Evolutionary conservation across 1,140 invertebrate genomes (phyloP).

Genomic region (Homarus americanus): DNA sequence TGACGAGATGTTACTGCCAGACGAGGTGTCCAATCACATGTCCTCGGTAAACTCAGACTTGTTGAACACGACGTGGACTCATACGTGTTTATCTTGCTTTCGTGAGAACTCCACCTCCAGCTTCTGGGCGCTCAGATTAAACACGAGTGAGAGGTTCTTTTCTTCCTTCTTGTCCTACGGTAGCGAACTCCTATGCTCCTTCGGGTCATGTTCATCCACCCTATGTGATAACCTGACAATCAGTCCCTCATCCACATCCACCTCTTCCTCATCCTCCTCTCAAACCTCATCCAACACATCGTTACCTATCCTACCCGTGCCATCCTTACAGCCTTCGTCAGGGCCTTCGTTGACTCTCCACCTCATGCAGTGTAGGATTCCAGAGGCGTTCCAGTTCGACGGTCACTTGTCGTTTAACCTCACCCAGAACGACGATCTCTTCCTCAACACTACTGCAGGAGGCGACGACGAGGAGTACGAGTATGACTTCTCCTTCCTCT

Average conservation of each 20-base stretch:
- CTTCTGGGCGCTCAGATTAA: constrained; percentile 49
- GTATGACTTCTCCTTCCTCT: constrained; percentile 73
- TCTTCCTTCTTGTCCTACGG: constrained; percentile 30
- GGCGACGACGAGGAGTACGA: constrained; percentile 41
- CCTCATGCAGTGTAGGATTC: constrained; percentile 10
- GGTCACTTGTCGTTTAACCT: constrained; percentile 24
- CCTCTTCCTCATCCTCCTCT: neutral
- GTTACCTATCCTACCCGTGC: constrained; percentile 41
- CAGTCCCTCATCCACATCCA: neutral
- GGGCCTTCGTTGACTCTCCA: neutral
- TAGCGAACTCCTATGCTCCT: constrained; percentile 56
- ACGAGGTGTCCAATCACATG: neutral
- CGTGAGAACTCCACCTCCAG: constrained; percentile 37
- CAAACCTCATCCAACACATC: constrained; percentile 31
- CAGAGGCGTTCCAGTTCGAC: neutral
- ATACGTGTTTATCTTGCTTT: constrained; percentile 35
- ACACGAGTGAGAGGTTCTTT: constrained; percentile 24
- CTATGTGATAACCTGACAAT: constrained; percentile 45
- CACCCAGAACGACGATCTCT: constrained; percentile 13
- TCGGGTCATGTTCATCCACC: constrained; percentile 49
- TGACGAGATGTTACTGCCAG: neutral
- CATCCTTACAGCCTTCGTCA: constrained; percentile 27
- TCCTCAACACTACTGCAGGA: constrained; percentile 29
- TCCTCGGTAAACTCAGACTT: neutral
- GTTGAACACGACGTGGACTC: neutral